Evolutionary conservation across 2,888 invertebrate genomes (phyloP), one percentile per base, ranked within the genome.

Genomic region (Bedellia somnulentella): DNA sequence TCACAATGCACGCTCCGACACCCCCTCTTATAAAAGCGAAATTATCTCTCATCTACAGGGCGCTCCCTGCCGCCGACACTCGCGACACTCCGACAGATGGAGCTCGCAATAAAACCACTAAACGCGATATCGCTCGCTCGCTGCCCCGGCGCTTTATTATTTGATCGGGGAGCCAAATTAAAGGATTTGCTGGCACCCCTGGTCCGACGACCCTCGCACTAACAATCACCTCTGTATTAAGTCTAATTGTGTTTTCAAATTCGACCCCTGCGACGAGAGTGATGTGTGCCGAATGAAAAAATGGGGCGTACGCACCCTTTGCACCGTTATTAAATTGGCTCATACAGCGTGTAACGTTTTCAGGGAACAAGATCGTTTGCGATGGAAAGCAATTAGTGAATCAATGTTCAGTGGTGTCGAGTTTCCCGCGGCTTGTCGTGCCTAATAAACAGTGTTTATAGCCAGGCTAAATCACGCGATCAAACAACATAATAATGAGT

Each of bases 171-270:
- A 71, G 66, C 66, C 71, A 75, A 75, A 75, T 75, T 75, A 75
- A 75, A 75, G 75, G 75, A 75, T 75, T 75, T 70, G 55, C 60
- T 53, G 57, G 64, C 64, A 63, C 66, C 70, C 70, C 68, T 67
- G 64, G 57, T 44, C 9, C 41, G 38, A 48, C 57, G 63, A 67
- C 73, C 75, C 71, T 64, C 64, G 55, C 61, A 51, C 62, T 63
- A 60, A 70, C 75, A 70, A 75, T 75, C 75, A 75, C 75, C 75
- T 71, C 73, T 73, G 73, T 75, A 75, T 75, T 75, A 75, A 71
- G 66, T 73, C 71, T 75, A 75, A 75, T 75, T 75, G 73, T 75
- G 75, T 75, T 75, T 75, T 75, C 70, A 64, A 71, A 71, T 71
- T 68, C 61, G 51, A 57, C 61, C 68, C 71, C 63, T 62, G 42